Percentiles rank a stretch among this genome's conserved stretches.
These are phyloP conservation scores for Autographa gamma DNA, from an alignment of 2,888 invertebrate species.

Conservation along the genomic window DNA sequence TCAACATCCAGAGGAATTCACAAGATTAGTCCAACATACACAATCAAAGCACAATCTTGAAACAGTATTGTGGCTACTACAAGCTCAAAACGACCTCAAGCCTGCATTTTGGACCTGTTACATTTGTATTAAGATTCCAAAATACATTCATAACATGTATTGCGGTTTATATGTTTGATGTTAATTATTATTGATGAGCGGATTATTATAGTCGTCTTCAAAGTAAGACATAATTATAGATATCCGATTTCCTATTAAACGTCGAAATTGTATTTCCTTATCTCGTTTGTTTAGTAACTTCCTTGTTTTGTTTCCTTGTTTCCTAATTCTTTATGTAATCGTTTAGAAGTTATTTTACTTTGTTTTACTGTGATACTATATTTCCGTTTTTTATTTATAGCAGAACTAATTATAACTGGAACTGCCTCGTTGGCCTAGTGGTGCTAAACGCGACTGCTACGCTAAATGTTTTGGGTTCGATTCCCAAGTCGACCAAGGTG, in stretches of 20 bases:
- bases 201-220: background rate
- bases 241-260: conserved; percentile 1
- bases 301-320: background rate
- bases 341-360: background rate
- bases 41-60: background rate
- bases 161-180: background rate
- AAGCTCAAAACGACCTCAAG: background rate
- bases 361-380: no score
- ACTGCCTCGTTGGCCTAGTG: no score
- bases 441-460: no score
- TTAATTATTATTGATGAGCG: background rate
- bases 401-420: no score
- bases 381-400: no score
- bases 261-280: conserved; percentile 4
- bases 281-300: background rate
- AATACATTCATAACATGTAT: no score
- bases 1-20: no score
- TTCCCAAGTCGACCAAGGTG: no score
- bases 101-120: background rate
- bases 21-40: no score
- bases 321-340: background rate
- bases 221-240: background rate
- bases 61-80: background rate
- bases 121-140: background rate
- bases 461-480: no score